Base-by-base conservation (phyloP, 92 coral and sea anemone genomes). In the Porites evermanni region DNA sequence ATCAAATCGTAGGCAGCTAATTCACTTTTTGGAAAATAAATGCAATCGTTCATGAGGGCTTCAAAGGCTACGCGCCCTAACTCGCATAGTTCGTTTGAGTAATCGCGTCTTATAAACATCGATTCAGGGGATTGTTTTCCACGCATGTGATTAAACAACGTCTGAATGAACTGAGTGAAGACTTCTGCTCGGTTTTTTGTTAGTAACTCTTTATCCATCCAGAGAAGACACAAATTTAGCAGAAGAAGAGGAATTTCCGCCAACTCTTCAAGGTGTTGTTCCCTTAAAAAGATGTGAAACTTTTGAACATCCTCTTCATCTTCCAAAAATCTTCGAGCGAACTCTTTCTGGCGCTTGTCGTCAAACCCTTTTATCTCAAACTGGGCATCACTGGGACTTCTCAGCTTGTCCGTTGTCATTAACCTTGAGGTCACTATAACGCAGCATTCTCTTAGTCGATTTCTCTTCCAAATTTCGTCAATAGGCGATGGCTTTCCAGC, bases 171-270 rank as follows among this genome's bases (percentile, higher is more conserved):
- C 3, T 20, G 19, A 38, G 20, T 29, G 59, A 32, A 47, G 53
- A 72, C 32, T 9, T n/a, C 47, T 51, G 76, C 76, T 7, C 75
- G 75, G 32, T 53, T 32, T 70, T 24, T 38, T 12, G 53, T 17
- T 2, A 54, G 12, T n/a, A 12, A 32, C 20, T 51, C 47, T 16
- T 20, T 11, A 0, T 73, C 23, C 19, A 18, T n/a, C 78, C 78
- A 73, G 18, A 50, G 19, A 3, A 73, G 53, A 20, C 78, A 73
- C 61, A 73, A 20, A 24, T 51, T 73, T 38, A 73, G 18, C 9
- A 73, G 61, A 50, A 73, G 78, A 12, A 73, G 78, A 0, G 78
- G 78, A 17, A 73, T 73, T 20, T 73, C 61, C 8, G 78, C 78
- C 0, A 73, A 19, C 12, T 73, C 24, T 26, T 53, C 8, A 2